phyloP scores from a whole-genome alignment of 92 coral and sea anemone genomes.

The Pocillopora meandrina region DNA sequence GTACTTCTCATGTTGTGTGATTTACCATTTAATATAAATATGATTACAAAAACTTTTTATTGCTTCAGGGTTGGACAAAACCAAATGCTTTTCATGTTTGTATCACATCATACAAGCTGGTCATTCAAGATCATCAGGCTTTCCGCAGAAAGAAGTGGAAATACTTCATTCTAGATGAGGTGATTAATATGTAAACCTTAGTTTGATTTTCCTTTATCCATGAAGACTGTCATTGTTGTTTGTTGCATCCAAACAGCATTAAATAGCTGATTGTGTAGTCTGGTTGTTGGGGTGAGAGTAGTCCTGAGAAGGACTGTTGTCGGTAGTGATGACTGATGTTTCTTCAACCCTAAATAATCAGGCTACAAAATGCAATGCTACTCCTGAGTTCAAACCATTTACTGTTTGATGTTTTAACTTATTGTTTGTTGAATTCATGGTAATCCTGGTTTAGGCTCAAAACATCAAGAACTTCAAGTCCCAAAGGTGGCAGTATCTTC shows the following conservation, averaged over 20 bases:
- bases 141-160: constrained; percentile 99
- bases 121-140: constrained; percentile 97
- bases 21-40: background rate
- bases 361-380: no score
- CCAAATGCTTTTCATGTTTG: constrained; percentile 99
- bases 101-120: constrained; percentile 96
- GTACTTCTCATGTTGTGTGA: background rate
- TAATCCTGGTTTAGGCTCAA: constrained; percentile 76
- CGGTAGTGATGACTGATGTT: no score
- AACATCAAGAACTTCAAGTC: constrained; percentile 99
- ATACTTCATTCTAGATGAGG: constrained; percentile 96
- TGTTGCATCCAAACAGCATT: no score
- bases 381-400: no score
- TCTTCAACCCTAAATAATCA: no score
- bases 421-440: no score
- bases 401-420: no score
- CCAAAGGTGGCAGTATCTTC: constrained; percentile 97
- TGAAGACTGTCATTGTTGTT: no score
- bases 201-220: no score
- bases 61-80: constrained; percentile 93
- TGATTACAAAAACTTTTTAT: background rate
- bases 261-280: no score
- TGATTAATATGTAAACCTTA: background rate
- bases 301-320: no score
- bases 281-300: no score